Percentiles rank a stretch among this genome's conserved stretches.
Conservation (phyloP, 2,797 vertebrate genomes). For the Allobates femoralis region DNA sequence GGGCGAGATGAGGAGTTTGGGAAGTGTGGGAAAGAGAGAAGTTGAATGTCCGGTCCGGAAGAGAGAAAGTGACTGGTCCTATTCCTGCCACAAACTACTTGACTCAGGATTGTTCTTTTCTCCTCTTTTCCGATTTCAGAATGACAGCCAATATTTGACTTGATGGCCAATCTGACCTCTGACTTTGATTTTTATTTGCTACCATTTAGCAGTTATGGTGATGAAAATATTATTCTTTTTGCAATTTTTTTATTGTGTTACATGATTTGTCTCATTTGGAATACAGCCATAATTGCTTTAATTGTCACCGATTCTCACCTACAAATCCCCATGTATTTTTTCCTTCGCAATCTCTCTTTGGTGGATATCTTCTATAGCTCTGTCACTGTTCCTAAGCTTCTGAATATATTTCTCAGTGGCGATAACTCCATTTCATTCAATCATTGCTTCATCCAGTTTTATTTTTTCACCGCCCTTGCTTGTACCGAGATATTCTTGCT, state of each 20-base stretch:
- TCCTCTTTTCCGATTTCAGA: background rate
- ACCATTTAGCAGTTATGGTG: background rate
- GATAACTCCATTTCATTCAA: constrained; percentile 17
- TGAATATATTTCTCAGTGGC: constrained; percentile 27
- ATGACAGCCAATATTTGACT: background rate
- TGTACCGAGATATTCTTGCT: constrained; percentile 34
- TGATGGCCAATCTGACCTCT: constrained; percentile 44
- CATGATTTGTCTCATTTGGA: constrained; percentile 20
- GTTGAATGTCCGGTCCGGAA: no score
- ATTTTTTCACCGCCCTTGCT: constrained; percentile 1
- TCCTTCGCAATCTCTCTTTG: constrained; percentile 28
- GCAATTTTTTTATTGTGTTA: constrained; percentile 16
- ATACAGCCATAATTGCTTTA: constrained; percentile 51
- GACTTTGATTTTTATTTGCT: constrained; percentile 29
- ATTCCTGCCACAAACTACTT: background rate
- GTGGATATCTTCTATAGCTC: constrained; percentile 28
- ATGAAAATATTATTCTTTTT: constrained; percentile 17
- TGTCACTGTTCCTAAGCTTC: constrained; percentile 34
- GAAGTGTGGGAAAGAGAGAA: no score
- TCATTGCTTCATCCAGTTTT: constrained; percentile 33
- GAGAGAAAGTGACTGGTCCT: no score
- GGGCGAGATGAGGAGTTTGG: no score
- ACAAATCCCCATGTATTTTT: constrained; percentile 42
- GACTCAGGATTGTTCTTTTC: background rate
- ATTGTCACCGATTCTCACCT: background rate